Conservation (phyloP, 1,140 invertebrate genomes). For the Sycobia sp. region DNA sequence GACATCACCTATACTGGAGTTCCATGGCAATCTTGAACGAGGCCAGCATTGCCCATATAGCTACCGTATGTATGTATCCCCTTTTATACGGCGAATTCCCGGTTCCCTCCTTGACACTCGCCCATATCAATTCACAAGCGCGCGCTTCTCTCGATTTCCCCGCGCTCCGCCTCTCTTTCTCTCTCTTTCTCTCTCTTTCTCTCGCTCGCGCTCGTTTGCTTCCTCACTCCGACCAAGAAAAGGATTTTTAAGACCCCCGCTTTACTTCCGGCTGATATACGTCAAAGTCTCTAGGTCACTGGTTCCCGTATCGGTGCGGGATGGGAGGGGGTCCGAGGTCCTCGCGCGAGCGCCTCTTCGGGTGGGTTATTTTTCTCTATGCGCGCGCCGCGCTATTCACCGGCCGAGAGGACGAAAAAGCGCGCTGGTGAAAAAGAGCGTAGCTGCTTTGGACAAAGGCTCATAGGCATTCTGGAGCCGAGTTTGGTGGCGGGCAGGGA, state of each 20-base stretch:
- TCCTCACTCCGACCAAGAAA: too few species aligned
- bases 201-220: neutral
- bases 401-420: neutral
- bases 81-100: conserved; percentile 24
- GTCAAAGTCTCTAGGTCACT: conserved; percentile 28
- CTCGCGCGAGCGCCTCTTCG: neutral
- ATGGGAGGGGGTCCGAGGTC: too few species aligned
- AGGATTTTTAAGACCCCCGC: conserved; percentile 27
- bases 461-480: neutral
- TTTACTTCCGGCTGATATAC: conserved; percentile 33
- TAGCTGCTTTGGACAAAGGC: neutral
- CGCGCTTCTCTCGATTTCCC: neutral
- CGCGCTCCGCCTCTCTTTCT: neutral
- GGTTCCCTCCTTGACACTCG: conserved; percentile 21
- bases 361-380: conserved; percentile 24
- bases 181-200: too few species aligned
- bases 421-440: too few species aligned
- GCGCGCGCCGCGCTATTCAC: too few species aligned
- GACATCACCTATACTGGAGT: neutral
- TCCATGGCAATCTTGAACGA: conserved; percentile 16
- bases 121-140: conserved; percentile 2
- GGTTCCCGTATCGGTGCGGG: conserved; percentile 14
- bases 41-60: neutral
- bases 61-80: conserved; percentile 3
- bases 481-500: neutral